Evolutionary conservation across 2,113 vertebrate genomes (phyloP).

Genomic region (Numenius arquata): DNA sequence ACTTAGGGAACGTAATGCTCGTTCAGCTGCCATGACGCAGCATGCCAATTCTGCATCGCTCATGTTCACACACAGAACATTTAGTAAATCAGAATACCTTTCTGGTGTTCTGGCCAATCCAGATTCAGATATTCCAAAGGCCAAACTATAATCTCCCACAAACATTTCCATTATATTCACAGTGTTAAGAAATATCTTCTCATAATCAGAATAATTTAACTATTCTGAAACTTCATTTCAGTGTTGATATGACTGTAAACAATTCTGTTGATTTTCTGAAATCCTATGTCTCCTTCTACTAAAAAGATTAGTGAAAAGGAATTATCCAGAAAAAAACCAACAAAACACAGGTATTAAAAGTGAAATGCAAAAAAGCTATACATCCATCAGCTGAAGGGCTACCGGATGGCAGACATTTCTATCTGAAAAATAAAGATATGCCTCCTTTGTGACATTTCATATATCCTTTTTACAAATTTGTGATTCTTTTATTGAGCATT

Average conservation of each 20-base stretch:
- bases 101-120: neutral
- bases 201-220: neutral
- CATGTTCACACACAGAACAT: neutral
- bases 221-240: neutral
- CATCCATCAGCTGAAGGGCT: neutral
- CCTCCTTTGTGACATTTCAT: neutral
- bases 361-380: neutral
- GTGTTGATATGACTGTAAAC: neutral
- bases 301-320: neutral
- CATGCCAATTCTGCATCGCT: fast-evolving
- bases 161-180: neutral
- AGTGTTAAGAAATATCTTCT: neutral
- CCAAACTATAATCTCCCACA: neutral
- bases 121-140: neutral
- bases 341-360: neutral
- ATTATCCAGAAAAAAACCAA: neutral
- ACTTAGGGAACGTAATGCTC: neutral
- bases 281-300: neutral
- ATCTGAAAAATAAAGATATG: neutral
- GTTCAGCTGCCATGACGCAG: neutral
- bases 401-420: neutral
- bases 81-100: neutral
- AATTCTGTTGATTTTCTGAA: neutral
- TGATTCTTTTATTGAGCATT: neutral
- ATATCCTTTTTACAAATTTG: neutral